Percentiles rank a stretch among this genome's conserved stretches.
Conservation (phyloP, 1,140 invertebrate genomes). For the Drosophila littoralis region DNA sequence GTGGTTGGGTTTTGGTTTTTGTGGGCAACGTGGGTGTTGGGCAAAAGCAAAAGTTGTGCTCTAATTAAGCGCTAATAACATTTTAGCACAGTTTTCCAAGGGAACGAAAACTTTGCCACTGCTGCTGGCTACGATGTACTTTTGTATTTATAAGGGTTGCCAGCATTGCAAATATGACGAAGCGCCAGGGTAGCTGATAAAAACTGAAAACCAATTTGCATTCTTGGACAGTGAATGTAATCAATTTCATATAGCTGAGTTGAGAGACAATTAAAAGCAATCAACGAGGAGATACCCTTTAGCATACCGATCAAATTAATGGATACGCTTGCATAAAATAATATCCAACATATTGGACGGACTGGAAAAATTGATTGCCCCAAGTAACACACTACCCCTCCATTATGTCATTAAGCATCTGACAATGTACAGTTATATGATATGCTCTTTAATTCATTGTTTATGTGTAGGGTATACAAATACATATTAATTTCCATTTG, state of each 20-base stretch:
- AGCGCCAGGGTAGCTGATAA: slow-evolving; percentile 28
- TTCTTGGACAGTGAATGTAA: slow-evolving; percentile 22
- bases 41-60: slow-evolving; percentile 56
- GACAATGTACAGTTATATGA: background rate
- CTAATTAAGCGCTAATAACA: slow-evolving; percentile 81
- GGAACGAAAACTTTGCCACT: slow-evolving; percentile 37
- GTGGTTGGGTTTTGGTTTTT: slow-evolving; percentile 43
- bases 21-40: slow-evolving; percentile 1
- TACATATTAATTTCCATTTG: slow-evolving; percentile 79
- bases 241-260: background rate
- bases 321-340: background rate
- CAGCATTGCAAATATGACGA: slow-evolving; percentile 54
- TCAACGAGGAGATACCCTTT: background rate
- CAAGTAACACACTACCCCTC: too few species aligned
- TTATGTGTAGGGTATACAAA: slow-evolving; percentile 19
- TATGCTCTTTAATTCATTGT: background rate
- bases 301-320: too few species aligned
- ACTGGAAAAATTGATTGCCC: background rate
- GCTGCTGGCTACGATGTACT: background rate
- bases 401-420: background rate
- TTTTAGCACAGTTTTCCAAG: slow-evolving; percentile 65
- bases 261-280: background rate
- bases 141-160: slow-evolving; percentile 12
- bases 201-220: slow-evolving; percentile 33
- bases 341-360: background rate